phyloP scores from a whole-genome alignment of 2,797 vertebrate species.

The Brotula barbata region DNA sequence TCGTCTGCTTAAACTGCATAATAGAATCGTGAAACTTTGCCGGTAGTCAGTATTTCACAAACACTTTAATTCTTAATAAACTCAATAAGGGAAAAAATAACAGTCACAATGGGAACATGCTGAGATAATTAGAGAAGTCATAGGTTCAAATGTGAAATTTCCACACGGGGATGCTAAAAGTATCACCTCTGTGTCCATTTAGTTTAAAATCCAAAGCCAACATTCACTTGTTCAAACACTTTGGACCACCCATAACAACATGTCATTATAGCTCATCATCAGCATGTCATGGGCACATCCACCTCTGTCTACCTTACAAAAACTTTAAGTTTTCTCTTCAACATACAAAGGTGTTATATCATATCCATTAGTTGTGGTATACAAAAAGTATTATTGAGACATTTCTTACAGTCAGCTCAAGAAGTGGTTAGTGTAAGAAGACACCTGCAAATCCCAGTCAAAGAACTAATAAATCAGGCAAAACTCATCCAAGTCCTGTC shows the following conservation, averaged over 20 bases:
- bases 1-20: too few relatives aligned
- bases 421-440: neutral
- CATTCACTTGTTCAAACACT: constrained; percentile 14
- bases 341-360: neutral
- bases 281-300: neutral
- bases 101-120: constrained; percentile 1
- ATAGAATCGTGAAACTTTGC: too few relatives aligned
- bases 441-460: constrained; percentile 45
- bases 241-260: constrained; percentile 26
- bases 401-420: neutral
- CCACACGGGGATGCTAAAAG: constrained; percentile 50
- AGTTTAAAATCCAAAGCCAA: constrained; percentile 25
- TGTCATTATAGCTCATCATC: constrained; percentile 1
- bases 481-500: constrained; percentile 3
- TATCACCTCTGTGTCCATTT: constrained; percentile 50
- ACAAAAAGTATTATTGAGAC: neutral
- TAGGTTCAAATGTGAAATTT: constrained; percentile 48
- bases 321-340: too few relatives aligned
- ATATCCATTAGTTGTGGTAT: neutral
- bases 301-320: too few relatives aligned
- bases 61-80: too few relatives aligned
- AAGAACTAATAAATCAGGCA: constrained; percentile 10
- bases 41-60: too few relatives aligned
- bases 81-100: too few relatives aligned
- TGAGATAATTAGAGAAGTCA: constrained; percentile 35